phyloP scores from a whole-genome alignment of 2,113 vertebrate species.

The Melanerpes formicivorus region DNA sequence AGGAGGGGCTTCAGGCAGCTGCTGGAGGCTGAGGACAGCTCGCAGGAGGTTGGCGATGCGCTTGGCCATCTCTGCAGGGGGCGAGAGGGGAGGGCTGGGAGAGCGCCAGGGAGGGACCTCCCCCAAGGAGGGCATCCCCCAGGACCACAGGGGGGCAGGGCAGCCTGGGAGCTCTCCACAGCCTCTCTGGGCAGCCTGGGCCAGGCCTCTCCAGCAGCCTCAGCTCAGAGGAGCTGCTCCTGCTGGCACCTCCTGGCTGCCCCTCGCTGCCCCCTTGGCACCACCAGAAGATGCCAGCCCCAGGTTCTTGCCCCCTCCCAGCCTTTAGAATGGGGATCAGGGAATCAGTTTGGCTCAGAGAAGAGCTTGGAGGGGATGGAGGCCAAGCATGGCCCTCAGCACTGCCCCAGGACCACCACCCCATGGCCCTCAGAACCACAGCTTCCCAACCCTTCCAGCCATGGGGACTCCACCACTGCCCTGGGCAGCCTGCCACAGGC shows the following conservation, averaged over 20 bases:
- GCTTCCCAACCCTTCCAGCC: too few species aligned
- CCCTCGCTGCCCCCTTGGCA: not conserved
- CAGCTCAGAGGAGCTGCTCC: not conserved
- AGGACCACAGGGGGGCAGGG: not conserved
- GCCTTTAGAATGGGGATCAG: not conserved
- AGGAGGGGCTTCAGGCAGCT: conserved; percentile 62
- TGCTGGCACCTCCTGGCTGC: not conserved
- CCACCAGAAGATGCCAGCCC: too few species aligned
- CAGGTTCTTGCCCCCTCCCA: not conserved
- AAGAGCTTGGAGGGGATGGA: too few species aligned
- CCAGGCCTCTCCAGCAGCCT: not conserved
- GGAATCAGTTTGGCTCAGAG: too few species aligned
- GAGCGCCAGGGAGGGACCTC: too few species aligned
- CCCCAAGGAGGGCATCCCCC: too few species aligned
- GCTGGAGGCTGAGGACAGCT: conserved; percentile 89
- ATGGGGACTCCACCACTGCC: too few species aligned
- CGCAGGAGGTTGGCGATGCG: conserved; percentile 91
- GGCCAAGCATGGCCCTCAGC: too few species aligned
- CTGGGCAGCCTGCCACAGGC: too few species aligned
- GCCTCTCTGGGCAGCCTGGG: not conserved
- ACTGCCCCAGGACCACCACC: too few species aligned
- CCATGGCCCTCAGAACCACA: too few species aligned
- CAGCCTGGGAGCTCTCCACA: not conserved
- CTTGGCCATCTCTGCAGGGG: conserved; percentile 92
- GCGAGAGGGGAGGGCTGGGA: not conserved